Percentiles rank a stretch among this genome's conserved stretches.
phyloP scores from a whole-genome alignment of 1,140 invertebrate species.

The Neodiprion pinetum region DNA sequence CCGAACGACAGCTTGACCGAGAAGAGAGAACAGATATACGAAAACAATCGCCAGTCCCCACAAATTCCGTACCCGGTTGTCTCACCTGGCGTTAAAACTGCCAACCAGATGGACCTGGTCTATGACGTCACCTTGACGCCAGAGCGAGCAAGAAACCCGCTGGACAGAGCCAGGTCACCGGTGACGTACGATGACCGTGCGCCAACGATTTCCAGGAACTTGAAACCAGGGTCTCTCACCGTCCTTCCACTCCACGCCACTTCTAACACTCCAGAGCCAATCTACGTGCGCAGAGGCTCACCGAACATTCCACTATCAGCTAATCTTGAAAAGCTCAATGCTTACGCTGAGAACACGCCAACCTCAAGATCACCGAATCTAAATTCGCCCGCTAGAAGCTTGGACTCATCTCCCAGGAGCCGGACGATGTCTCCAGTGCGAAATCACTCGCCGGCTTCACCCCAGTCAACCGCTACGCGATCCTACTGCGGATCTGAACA shows the following conservation, averaged over 20 bases:
- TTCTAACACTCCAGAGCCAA: slow-evolving; percentile 24
- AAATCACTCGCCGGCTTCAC: background rate
- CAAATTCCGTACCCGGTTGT: slow-evolving; percentile 29
- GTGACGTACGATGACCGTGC: background rate
- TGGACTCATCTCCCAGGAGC: background rate
- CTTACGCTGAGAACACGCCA: no score
- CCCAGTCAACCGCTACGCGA: background rate
- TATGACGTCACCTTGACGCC: slow-evolving; percentile 46
- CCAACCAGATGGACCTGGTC: slow-evolving; percentile 38
- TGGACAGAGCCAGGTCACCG: background rate
- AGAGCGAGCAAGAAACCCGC: background rate
- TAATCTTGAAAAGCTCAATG: slow-evolving; percentile 22
- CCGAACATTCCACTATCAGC: slow-evolving; percentile 36
- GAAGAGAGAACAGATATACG: slow-evolving; percentile 23
- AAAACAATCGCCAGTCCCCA: slow-evolving; percentile 23
- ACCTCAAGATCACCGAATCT: background rate
- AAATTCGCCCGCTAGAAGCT: background rate
- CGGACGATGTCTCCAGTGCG: background rate
- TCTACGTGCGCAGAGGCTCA: slow-evolving; percentile 25
- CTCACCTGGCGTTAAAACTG: slow-evolving; percentile 36
- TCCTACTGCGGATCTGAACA: background rate
- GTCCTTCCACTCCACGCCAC: background rate
- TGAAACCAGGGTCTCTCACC: background rate
- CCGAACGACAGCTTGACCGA: slow-evolving; percentile 29
- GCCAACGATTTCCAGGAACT: background rate